These are phyloP conservation scores for Drosophila melanosoma DNA, from an alignment of 2,888 invertebrate species.

Conservation along the genomic window DNA sequence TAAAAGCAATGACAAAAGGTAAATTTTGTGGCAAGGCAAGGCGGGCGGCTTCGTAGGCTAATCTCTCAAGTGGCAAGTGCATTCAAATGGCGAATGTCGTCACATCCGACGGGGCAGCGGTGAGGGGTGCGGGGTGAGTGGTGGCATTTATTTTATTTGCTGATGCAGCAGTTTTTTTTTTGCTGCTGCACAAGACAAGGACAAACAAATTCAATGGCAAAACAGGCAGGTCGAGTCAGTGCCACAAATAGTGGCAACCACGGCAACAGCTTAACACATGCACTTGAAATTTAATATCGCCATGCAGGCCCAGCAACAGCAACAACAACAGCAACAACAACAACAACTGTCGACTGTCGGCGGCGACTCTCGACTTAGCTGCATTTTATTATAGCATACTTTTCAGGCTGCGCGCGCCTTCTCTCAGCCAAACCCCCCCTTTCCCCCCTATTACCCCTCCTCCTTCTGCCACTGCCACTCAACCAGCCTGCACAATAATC, in stretches of 20 bases:
- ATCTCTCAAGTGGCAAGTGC: constrained; percentile 84
- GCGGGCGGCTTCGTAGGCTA: constrained; percentile 62
- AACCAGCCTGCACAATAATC: constrained; percentile 74
- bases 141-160: constrained; percentile 30
- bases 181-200: constrained; percentile 57
- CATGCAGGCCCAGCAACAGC: constrained; percentile 37
- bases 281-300: constrained; percentile 79
- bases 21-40: constrained; percentile 49
- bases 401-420: constrained; percentile 38
- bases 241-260: constrained; percentile 58
- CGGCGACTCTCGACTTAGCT: constrained; percentile 66
- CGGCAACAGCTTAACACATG: constrained; percentile 74
- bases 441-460: neutral
- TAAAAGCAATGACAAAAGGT: constrained; percentile 75
- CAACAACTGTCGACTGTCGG: constrained; percentile 21
- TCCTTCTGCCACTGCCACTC: neutral
- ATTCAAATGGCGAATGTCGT: constrained; percentile 80
- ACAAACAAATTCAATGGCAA: constrained; percentile 71
- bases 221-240: constrained; percentile 17
- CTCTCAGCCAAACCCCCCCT: too few relatives aligned
- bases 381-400: constrained; percentile 80
- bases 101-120: constrained; percentile 34
- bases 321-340: neutral
- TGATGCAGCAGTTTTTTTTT: constrained; percentile 62
- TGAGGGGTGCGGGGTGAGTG: neutral